Evolutionary conservation across 2,797 vertebrate species (phyloP).

Genomic region (Sebastes kiyomatsui): DNA sequence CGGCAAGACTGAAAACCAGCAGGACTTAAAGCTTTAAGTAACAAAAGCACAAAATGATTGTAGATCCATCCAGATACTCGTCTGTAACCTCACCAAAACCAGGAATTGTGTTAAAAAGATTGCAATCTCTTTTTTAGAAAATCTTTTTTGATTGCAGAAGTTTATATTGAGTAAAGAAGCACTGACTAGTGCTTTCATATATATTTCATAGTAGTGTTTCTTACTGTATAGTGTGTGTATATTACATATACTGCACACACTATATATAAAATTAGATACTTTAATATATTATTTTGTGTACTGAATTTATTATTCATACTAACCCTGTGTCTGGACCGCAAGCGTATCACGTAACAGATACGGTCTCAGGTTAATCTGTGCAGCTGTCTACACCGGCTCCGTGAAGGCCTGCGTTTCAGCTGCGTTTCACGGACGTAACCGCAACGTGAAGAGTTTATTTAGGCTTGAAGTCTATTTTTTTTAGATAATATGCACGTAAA

Average conservation of each 20-base stretch:
- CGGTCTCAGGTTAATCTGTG: too few relatives aligned
- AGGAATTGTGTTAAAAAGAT: neutral
- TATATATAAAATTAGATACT: neutral
- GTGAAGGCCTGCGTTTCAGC: too few relatives aligned
- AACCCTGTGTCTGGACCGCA: neutral
- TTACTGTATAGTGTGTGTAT: neutral
- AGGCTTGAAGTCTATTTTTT: too few relatives aligned
- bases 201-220: neutral
- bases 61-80: neutral
- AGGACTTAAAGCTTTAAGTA: neutral
- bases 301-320: neutral
- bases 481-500: too few relatives aligned
- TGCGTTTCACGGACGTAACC: too few relatives aligned
- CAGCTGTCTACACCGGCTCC: too few relatives aligned
- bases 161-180: neutral
- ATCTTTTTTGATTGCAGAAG: neutral
- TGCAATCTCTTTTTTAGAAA: neutral
- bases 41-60: neutral
- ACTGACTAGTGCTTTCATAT: rapidly evolving
- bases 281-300: neutral
- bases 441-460: too few relatives aligned
- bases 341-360: neutral
- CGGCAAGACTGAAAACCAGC: neutral
- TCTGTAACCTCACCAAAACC: neutral
- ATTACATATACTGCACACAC: neutral